Evolutionary conservation across 2,888 invertebrate species (phyloP), one percentile per base, ranked within the genome.

Genomic region (Meteorus cinctellus): DNA sequence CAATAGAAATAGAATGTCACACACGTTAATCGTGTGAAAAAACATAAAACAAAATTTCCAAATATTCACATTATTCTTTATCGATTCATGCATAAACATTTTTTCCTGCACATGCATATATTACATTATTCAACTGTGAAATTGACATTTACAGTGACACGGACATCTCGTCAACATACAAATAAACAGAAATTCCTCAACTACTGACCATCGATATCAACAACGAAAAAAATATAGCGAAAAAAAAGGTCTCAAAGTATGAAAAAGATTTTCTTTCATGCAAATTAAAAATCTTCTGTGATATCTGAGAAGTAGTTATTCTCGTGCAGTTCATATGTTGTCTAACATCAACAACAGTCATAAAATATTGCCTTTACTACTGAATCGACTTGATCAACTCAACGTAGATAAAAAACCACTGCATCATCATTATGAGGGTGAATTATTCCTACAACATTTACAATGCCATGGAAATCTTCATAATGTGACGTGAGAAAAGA

Each of bases 1-100:
- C 63, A 63, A 63, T 63, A 31, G 63, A 63, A 63, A 63, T 55
- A 55, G 55, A 55, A 55, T 19, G 55, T 19, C 55, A 55, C 55
- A 19, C 55, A 55, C 55, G 10, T 55, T 55, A 19, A 55, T 19
- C 4, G 55, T 19, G 24, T 8, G n/a, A 55, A 19, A 55, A 55
- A 55, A 19, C 19, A 8, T n/a, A 2, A 19, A 19, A 19, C 8
- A 55, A 55, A 8, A 55, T 19, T n/a, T 19, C 19, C 3, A 55
- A 55, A 19, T 19, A 55, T 55, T 6, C 8, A 55, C 16, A 19
- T 8, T 19, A 4, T 55, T 8, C 8, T 55, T 8, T 8, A 19
- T 10, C 4, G n/a, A 55, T 19, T n/a, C 19, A 55, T 19, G n/a
- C 6, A 19, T 2, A 55, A 8, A 24, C n/a, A 6, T 24, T n/a